A percentile compares a stretch with the other conserved stretches of the same genome.
Evolutionary conservation across 2,797 vertebrate genomes (phyloP).

Genomic region (Oreortyx pictus): DNA sequence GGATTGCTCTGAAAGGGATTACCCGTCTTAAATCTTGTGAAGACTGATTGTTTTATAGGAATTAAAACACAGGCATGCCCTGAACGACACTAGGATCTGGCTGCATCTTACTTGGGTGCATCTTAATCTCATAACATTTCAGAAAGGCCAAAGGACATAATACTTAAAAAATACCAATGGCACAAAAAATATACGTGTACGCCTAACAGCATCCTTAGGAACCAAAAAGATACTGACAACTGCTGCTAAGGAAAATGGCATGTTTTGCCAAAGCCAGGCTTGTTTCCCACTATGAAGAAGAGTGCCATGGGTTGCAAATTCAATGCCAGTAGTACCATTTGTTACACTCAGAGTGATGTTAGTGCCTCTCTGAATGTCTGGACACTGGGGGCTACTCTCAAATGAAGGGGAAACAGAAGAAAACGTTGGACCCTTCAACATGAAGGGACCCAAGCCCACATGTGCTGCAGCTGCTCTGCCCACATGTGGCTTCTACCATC

Average conservation of each 20-base stretch:
- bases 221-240: no score
- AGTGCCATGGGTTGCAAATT: no score
- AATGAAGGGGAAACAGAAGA: not conserved
- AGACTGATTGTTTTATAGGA: not conserved
- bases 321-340: no score
- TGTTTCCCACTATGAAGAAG: no score
- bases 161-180: not conserved
- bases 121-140: not conserved
- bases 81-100: not conserved
- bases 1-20: not conserved
- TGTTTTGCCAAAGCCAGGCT: no score
- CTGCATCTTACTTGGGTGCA: fast-evolving
- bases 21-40: fast-evolving
- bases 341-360: no score
- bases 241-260: no score
- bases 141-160: not conserved
- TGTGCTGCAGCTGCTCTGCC: not conserved
- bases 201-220: no score
- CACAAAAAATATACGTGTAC: no score
- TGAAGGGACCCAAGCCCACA: not conserved
- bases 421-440: not conserved
- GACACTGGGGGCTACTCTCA: not conserved
- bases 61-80: not conserved
- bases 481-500: not conserved
- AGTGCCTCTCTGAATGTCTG: not conserved